These are phyloP conservation scores for Patiria pectinifera DNA, from an alignment of 53 echinoderm and acorn worm genomes.

Conservation along the genomic window DNA sequence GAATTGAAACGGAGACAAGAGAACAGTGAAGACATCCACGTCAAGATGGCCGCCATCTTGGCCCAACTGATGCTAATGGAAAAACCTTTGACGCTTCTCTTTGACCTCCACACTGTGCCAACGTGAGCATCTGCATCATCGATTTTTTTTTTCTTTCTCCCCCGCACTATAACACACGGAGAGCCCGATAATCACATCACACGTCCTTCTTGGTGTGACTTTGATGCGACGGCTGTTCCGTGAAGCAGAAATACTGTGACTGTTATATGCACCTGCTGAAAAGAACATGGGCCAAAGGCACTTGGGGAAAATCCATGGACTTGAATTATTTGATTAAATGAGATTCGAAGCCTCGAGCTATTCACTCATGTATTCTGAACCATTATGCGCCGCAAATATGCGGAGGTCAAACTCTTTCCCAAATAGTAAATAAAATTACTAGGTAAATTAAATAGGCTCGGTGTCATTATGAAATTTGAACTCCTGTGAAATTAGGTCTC, in stretches of 20 bases:
- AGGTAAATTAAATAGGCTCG: too few relatives aligned
- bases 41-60: conserved; percentile 65
- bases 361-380: too few relatives aligned
- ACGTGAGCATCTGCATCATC: conserved; percentile 40
- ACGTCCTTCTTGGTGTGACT: neutral
- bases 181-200: neutral
- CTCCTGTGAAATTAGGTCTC: too few relatives aligned
- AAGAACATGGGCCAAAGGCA: neutral
- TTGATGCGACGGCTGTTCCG: neutral
- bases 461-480: too few relatives aligned
- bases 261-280: neutral
- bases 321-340: too few relatives aligned
- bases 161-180: neutral
- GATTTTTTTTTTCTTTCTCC: conserved; percentile 23
- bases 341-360: too few relatives aligned
- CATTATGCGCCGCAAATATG: neutral
- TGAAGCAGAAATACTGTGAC: neutral
- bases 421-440: neutral
- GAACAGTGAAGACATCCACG: conserved; percentile 30
- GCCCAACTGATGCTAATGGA: conserved; percentile 37
- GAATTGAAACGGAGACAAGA: neutral
- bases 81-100: conserved; percentile 5
- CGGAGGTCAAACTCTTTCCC: neutral
- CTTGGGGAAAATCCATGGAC: neutral
- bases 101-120: conserved; percentile 28